phyloP scores from a whole-genome alignment of 2,797 vertebrate genomes.

The Sebastes flavidus region DNA sequence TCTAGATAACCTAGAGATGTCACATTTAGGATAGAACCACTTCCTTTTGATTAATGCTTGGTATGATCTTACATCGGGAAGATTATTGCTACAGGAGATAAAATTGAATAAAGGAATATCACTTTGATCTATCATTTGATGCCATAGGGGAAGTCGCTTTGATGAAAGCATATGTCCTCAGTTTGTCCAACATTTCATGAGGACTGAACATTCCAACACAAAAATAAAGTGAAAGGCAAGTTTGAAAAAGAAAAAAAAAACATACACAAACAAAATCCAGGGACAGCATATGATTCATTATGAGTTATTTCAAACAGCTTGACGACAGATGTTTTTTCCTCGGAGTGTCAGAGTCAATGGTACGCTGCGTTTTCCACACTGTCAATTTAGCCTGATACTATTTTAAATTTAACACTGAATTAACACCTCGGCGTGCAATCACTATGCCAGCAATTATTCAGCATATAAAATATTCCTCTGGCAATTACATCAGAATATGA shows the following conservation, averaged over 20 bases:
- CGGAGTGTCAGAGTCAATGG: background rate
- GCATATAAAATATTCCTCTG: conserved; percentile 5
- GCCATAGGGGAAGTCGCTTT: background rate
- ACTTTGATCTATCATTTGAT: background rate
- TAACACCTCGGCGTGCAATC: background rate
- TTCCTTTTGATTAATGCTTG: background rate
- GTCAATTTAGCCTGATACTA: background rate
- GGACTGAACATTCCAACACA: background rate
- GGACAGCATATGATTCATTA: background rate
- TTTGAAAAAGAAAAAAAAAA: background rate
- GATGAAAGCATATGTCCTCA: background rate
- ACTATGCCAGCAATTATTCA: background rate
- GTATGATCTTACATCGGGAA: background rate
- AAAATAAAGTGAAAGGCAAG: background rate
- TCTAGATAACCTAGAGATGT: background rate
- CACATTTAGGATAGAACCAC: background rate
- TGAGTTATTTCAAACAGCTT: background rate
- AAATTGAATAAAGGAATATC: background rate
- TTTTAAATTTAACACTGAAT: background rate
- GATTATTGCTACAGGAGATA: background rate
- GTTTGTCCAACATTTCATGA: background rate
- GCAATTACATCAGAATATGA: conserved; percentile 13
- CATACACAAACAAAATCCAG: background rate
- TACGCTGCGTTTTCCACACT: background rate
- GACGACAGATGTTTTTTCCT: background rate